phyloP scores from a whole-genome alignment of 2,888 invertebrate species.

The Apotomis capreana region DNA sequence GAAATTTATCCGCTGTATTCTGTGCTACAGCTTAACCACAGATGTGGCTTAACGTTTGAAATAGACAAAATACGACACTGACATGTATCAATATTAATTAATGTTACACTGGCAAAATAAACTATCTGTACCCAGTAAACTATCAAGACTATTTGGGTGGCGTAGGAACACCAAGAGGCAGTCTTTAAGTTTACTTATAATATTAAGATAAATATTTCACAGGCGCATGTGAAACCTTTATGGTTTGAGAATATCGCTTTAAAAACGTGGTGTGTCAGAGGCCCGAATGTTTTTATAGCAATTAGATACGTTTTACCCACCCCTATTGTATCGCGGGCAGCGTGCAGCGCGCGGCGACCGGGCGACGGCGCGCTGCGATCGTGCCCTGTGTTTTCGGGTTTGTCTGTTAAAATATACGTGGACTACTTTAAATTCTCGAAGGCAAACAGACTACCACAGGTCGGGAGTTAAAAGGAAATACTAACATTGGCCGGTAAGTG shows the following conservation, averaged over 20 bases:
- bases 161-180: constrained; percentile 52
- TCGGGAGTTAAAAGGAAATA: constrained; percentile 65
- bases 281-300: constrained; percentile 79
- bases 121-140: constrained; percentile 9
- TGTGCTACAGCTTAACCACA: no score
- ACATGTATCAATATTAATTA: not conserved
- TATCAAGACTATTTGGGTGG: constrained; percentile 45
- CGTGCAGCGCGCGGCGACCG: constrained; percentile 62
- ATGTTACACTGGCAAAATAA: not conserved
- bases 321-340: constrained; percentile 69
- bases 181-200: constrained; percentile 81
- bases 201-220: constrained; percentile 84
- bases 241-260: constrained; percentile 81
- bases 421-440: constrained; percentile 76
- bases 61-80: no score
- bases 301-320: constrained; percentile 79
- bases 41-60: no score
- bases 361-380: constrained; percentile 58
- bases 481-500: constrained; percentile 58
- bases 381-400: constrained; percentile 63
- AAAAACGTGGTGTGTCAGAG: constrained; percentile 76
- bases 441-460: constrained; percentile 61
- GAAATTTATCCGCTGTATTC: no score
- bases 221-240: constrained; percentile 81
- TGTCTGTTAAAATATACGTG: constrained; percentile 74